Evolutionary conservation across 2,888 invertebrate species (phyloP).

Genomic region (Amblyteles armatorius): DNA sequence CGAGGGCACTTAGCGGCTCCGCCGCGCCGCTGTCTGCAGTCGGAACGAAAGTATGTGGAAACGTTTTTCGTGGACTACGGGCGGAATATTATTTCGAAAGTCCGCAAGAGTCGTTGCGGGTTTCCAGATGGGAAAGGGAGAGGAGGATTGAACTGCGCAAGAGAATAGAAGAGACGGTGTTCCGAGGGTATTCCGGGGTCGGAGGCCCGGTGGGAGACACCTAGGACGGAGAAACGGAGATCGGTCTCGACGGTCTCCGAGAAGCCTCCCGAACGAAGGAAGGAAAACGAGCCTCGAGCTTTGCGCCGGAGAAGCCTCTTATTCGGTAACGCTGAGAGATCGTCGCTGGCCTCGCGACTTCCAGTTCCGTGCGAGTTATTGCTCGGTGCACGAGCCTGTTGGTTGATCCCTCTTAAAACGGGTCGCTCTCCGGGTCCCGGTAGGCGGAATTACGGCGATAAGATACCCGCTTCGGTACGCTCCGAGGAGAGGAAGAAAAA

Average conservation of each 20-base stretch:
- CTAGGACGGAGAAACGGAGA: constrained; percentile 16
- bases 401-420: constrained; percentile 16
- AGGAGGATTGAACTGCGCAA: constrained; percentile 39
- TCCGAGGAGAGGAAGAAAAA: constrained; percentile 28
- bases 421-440: constrained; percentile 16
- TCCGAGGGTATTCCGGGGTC: not conserved
- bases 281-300: constrained; percentile 31
- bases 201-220: constrained; percentile 7
- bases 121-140: constrained; percentile 25
- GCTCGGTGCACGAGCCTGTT: not conserved
- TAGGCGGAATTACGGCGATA: constrained; percentile 49
- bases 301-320: constrained; percentile 40
- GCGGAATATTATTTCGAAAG: constrained; percentile 30
- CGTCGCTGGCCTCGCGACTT: constrained; percentile 34
- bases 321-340: constrained; percentile 37
- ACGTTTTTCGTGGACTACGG: not conserved
- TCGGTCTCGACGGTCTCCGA: constrained; percentile 35
- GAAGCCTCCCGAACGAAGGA: constrained; percentile 38
- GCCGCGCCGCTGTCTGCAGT: not conserved
- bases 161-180: constrained; percentile 40
- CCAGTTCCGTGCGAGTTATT: constrained; percentile 14
- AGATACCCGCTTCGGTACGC: constrained; percentile 36
- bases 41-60: constrained; percentile 5
- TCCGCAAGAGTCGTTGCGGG: constrained; percentile 4
- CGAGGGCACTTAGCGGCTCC: not conserved